These are phyloP conservation scores for Anoplophora glabripennis DNA, from an alignment of 1,140 invertebrate genomes.

Conservation along the genomic window DNA sequence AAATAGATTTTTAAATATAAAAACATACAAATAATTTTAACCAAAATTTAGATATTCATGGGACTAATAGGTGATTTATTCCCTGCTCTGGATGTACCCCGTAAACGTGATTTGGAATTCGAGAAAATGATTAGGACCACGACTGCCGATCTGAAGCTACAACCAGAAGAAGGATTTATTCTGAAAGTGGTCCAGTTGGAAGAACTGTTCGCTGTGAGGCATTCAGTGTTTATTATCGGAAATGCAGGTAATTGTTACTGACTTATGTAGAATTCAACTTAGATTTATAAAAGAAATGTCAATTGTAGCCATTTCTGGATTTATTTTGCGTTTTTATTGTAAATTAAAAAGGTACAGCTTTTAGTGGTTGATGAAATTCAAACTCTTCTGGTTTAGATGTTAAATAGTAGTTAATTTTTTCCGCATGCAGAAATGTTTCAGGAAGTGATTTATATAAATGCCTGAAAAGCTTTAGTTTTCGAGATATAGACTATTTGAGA, in stretches of 20 bases:
- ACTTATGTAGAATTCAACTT: too few species aligned
- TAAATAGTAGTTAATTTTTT: too few species aligned
- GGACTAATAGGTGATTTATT: constrained; percentile 88
- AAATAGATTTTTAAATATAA: not conserved
- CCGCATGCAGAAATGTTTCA: too few species aligned
- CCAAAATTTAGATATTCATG: constrained; percentile 66
- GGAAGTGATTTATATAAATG: too few species aligned
- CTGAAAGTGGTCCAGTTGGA: constrained; percentile 87
- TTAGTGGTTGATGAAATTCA: too few species aligned
- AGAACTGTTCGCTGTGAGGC: constrained; percentile 87
- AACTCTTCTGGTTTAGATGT: too few species aligned
- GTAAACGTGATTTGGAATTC: constrained; percentile 79
- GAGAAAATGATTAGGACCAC: constrained; percentile 76
- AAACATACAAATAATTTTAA: not conserved
- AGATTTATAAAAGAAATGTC: too few species aligned
- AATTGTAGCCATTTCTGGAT: too few species aligned
- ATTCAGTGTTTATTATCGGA: constrained; percentile 92
- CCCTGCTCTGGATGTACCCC: constrained; percentile 83
- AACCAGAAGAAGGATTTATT: constrained; percentile 89
- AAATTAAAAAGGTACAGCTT: too few species aligned
- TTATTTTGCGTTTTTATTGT: too few species aligned
- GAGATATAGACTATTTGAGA: too few species aligned
- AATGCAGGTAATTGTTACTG: constrained; percentile 72
- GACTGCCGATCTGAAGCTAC: constrained; percentile 78
- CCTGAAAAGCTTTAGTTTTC: too few species aligned